Evolutionary conservation across 2,113 vertebrate species (phyloP).

Genomic region (Dasypus novemcinctus): DNA sequence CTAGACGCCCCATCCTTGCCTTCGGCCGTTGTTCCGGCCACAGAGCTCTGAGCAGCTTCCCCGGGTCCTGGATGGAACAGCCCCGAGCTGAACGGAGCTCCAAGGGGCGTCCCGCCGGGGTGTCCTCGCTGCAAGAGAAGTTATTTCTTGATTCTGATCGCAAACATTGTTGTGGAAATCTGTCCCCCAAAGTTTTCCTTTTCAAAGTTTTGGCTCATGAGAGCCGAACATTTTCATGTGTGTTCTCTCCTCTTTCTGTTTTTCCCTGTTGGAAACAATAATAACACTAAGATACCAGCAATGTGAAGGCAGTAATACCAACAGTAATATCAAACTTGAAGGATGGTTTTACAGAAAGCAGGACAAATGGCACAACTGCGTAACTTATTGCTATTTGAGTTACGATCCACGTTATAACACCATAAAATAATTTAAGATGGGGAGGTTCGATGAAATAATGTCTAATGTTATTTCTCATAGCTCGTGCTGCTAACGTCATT

Average conservation of each 20-base stretch:
- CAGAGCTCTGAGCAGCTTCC: background rate
- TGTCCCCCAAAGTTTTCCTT: conserved; percentile 79
- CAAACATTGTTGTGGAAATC: conserved; percentile 87
- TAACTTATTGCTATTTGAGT: conserved; percentile 96
- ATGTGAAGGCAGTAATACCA: conserved; percentile 95
- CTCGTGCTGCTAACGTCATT: conserved; percentile 94
- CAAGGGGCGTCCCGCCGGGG: background rate
- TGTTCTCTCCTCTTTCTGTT: conserved; percentile 85
- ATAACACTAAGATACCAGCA: conserved; percentile 87
- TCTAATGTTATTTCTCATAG: conserved; percentile 92
- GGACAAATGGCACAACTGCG: conserved; percentile 96
- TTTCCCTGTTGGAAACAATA: conserved; percentile 89
- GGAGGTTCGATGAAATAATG: conserved; percentile 90
- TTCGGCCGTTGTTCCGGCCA: background rate
- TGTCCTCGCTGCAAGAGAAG: no score
- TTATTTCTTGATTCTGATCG: conserved; percentile 89
- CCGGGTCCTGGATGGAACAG: background rate
- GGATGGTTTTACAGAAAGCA: conserved; percentile 92
- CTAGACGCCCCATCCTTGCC: rapidly evolving
- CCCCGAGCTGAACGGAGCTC: background rate
- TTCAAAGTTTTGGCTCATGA: conserved; percentile 70
- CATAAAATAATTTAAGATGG: conserved; percentile 89
- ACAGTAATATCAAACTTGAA: conserved; percentile 95
- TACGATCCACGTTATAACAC: conserved; percentile 91
- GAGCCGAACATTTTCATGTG: conserved; percentile 74